A percentile compares a stretch with the other conserved stretches of the same genome.
These are phyloP conservation scores for Gastrophysa polygoni DNA, from an alignment of 2,888 invertebrate genomes.

Conservation along the genomic window DNA sequence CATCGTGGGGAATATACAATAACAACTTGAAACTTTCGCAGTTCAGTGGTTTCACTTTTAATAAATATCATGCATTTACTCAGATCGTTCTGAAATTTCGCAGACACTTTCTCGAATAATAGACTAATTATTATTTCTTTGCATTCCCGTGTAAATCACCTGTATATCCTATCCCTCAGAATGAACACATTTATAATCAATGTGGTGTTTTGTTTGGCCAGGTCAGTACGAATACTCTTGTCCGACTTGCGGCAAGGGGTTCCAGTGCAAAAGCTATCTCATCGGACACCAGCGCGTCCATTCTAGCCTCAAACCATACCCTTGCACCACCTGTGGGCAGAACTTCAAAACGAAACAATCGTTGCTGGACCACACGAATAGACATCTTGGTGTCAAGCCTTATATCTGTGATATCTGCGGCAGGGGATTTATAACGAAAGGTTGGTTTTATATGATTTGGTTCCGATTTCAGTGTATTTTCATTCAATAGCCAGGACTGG, in stretches of 20 bases:
- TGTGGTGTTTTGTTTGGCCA: slow-evolving; percentile 15
- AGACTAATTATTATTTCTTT: too few species aligned
- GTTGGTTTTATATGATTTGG: slow-evolving; percentile 44
- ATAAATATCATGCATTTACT: too few species aligned
- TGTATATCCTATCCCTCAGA: too few species aligned
- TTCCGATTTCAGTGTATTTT: too few species aligned
- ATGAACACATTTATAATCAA: too few species aligned
- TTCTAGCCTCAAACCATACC: slow-evolving; percentile 64
- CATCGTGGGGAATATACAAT: too few species aligned
- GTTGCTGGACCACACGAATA: slow-evolving; percentile 64
- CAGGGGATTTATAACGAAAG: slow-evolving; percentile 66
- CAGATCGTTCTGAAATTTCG: too few species aligned
- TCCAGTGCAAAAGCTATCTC: slow-evolving; percentile 66
- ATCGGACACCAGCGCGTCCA: slow-evolving; percentile 67
- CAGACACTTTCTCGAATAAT: too few species aligned
- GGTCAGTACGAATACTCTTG: slow-evolving; percentile 63
- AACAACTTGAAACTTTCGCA: too few species aligned
- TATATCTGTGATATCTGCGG: slow-evolving; percentile 66
- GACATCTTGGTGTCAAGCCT: slow-evolving; percentile 66
- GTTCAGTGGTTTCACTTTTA: too few species aligned
- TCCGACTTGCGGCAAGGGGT: slow-evolving; percentile 66
- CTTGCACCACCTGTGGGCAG: slow-evolving; percentile 64
- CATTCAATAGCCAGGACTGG: too few species aligned
- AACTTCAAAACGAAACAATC: slow-evolving; percentile 68
- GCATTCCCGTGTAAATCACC: too few species aligned